Evolutionary conservation across 2,888 invertebrate genomes (phyloP), one percentile per base, ranked within the genome.

Genomic region (Leptopilina drosophilae): DNA sequence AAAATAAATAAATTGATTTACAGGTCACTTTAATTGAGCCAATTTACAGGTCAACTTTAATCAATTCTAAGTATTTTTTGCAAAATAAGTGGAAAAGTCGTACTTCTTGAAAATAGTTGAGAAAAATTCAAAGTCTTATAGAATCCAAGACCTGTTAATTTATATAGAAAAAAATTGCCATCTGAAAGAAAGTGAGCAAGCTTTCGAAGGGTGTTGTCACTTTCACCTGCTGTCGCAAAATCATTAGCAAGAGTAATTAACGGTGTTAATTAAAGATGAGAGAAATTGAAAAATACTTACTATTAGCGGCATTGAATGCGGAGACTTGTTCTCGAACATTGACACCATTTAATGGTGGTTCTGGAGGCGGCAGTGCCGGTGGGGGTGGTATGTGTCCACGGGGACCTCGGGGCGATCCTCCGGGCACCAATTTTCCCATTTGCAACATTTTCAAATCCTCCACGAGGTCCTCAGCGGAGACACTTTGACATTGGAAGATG

Each of bases 401-500:
- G 77, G 88, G 87, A 0, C 89, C 87, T 11, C 90, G 86, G 1
- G 91, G 91, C 14, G 90, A 90, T 15, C 89, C 90, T 8, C 90
- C 89, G 8, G 89, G 87, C 1, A 88, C 89, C 67, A 94, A 92
- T 86, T 94, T 93, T 15, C 94, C 94, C 81, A 92, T 92, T 84
- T 94, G 92, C 80, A 93, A 89, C 89, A 95, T 94, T 90, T 96
- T 96, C 83, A 97, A 93, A 90, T 97, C 97, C 91, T 97, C 97
- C 26, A 96, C 97, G 83, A 97, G 93, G 85, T 96, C 96, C 88
- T 96, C 95, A 9, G 97, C 97, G 67, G 96, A 96, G 85, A 96
- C 95, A 88, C 95, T 95, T 92, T 96, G 96, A 90, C 96, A 96
- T 94, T 98, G 98, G 93, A 96, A 97, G 91, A 99, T 99, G 93